A percentile compares a stretch with the other conserved stretches of the same genome.
Evolutionary conservation across 2,113 vertebrate genomes (phyloP).

Genomic region (Tachuris rubrigastra): DNA sequence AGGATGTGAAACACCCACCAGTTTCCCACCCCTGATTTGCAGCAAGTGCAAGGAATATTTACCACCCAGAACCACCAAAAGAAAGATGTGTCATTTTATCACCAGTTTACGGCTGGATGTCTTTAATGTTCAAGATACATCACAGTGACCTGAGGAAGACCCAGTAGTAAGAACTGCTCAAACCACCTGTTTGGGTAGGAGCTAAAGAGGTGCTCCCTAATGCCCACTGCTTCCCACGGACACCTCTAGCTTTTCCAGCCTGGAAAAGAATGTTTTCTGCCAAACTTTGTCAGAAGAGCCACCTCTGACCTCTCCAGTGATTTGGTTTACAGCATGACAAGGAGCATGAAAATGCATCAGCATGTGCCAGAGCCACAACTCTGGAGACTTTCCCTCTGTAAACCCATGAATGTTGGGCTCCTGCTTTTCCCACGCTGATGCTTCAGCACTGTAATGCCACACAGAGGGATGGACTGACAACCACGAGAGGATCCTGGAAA

Average conservation of each 20-base stretch:
- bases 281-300: not conserved
- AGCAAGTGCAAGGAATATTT: not conserved
- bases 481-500: not conserved
- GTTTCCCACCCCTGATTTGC: not conserved
- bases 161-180: not conserved
- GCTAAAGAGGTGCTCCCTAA: not conserved
- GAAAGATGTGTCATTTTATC: not conserved
- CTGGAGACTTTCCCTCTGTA: not conserved
- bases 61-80: not conserved
- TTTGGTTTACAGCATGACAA: not conserved
- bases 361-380: not conserved
- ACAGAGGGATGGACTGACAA: not conserved
- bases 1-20: not conserved
- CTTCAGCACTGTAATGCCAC: not conserved
- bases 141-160: not conserved
- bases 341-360: not conserved
- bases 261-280: not conserved
- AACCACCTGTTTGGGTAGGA: not conserved
- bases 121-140: constrained; percentile 12
- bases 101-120: not conserved
- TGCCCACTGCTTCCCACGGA: not conserved
- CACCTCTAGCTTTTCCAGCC: not conserved
- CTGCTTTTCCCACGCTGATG: not conserved
- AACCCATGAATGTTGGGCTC: not conserved
- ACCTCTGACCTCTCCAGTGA: not conserved